These are phyloP conservation scores for Caenorhabditis becei DNA, from an alignment of 2,888 invertebrate genomes.

Conservation along the genomic window DNA sequence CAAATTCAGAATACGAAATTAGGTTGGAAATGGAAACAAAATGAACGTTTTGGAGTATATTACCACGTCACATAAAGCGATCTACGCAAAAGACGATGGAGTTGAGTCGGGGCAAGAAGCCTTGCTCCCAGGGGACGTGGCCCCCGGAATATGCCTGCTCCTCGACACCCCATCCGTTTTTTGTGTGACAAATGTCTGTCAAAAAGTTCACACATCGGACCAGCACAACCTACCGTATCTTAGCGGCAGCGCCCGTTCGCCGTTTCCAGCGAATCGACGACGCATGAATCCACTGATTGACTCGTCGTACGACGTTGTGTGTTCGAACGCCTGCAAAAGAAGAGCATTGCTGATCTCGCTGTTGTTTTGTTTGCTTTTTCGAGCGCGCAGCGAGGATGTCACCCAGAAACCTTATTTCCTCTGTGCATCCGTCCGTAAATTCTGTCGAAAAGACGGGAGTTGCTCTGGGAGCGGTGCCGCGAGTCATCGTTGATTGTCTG, in stretches of 20 bases:
- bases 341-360: constrained; percentile 11
- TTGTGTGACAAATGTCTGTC: constrained; percentile 52
- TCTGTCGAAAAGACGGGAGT: constrained; percentile 70
- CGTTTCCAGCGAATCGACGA: constrained; percentile 88
- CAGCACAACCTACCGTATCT: constrained; percentile 85
- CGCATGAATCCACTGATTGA: constrained; percentile 97
- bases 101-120: constrained; percentile 10
- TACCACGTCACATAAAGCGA: constrained; percentile 21
- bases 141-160: constrained; percentile 39
- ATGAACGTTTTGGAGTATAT: constrained; percentile 16
- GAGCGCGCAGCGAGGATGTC: constrained; percentile 24
- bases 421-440: constrained; percentile 64
- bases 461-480: constrained; percentile 69
- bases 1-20: too few species aligned
- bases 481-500: constrained; percentile 64
- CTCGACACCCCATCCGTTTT: constrained; percentile 50
- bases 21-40: neutral
- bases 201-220: constrained; percentile 49
- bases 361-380: constrained; percentile 10
- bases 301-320: constrained; percentile 94
- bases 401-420: constrained; percentile 52
- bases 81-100: constrained; percentile 35
- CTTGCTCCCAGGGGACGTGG: constrained; percentile 22
- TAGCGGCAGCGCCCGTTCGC: constrained; percentile 73
- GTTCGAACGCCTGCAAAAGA: constrained; percentile 91